phyloP scores from a whole-genome alignment of 2,113 vertebrate species.

The Hydrochoerus hydrochaeris region DNA sequence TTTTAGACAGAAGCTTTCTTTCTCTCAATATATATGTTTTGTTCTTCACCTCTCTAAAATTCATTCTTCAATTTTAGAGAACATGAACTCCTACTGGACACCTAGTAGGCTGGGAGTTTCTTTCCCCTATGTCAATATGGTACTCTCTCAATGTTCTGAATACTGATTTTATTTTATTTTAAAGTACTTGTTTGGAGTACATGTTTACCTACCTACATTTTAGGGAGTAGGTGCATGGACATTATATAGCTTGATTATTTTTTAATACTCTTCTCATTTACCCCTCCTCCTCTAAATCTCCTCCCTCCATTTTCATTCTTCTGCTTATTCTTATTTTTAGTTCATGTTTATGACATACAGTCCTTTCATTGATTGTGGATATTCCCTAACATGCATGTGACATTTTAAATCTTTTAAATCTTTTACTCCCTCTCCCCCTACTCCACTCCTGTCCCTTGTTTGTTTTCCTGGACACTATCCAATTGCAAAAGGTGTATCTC shows the following conservation, averaged over 20 bases:
- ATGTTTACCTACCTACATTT: neutral
- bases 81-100: no score
- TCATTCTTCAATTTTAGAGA: no score
- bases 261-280: neutral
- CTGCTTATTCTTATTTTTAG: neutral
- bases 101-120: no score
- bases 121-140: no score
- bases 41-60: no score
- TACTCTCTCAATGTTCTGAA: neutral
- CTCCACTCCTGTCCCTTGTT: neutral
- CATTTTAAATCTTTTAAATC: neutral
- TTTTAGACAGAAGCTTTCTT: no score
- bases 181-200: no score
- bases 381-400: neutral
- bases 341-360: neutral
- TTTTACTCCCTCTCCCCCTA: neutral
- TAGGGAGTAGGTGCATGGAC: neutral
- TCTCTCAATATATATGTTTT: no score
- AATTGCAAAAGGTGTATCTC: neutral
- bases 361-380: neutral
- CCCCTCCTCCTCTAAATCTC: neutral
- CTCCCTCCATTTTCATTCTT: neutral
- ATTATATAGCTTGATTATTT: neutral
- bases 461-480: neutral
- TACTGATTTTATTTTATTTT: neutral